These are phyloP conservation scores for Coregonus suidteri DNA, from an alignment of 2,797 vertebrate species.

Conservation along the genomic window DNA sequence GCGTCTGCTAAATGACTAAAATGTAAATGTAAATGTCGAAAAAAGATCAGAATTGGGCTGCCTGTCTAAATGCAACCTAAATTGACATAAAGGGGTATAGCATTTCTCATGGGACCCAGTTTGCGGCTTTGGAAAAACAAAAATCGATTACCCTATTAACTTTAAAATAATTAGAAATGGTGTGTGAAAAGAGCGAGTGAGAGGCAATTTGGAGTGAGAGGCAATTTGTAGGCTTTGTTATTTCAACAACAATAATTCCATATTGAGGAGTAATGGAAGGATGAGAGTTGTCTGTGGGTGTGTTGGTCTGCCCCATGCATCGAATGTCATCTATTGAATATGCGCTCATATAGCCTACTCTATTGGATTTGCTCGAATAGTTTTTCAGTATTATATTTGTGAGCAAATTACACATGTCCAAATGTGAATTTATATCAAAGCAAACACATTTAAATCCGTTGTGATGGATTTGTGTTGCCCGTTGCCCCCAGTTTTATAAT, in stretches of 20 bases:
- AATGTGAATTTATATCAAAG: not conserved
- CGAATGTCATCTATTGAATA: slow-evolving; percentile 56
- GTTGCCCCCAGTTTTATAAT: slow-evolving; percentile 21
- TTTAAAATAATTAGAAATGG: slow-evolving; percentile 71
- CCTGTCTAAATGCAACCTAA: slow-evolving; percentile 27
- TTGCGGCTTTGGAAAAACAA: slow-evolving; percentile 19
- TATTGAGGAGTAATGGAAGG: slow-evolving; percentile 53
- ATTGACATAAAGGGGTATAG: slow-evolving; percentile 54
- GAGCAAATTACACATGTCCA: slow-evolving; percentile 48
- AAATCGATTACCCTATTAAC: slow-evolving; percentile 68
- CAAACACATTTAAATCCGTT: not conserved
- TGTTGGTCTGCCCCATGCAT: slow-evolving; percentile 56
- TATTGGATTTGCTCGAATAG: slow-evolving; percentile 2
- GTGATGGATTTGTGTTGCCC: slow-evolving; percentile 15
- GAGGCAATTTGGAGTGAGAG: not conserved
- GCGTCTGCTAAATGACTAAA: no score
- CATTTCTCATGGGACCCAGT: slow-evolving; percentile 49
- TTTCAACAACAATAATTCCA: slow-evolving; percentile 59
- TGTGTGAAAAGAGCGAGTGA: slow-evolving; percentile 44
- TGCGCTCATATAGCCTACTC: not conserved
- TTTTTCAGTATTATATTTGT: slow-evolving; percentile 49
- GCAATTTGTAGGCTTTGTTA: slow-evolving; percentile 62
- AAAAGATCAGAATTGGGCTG: no score
- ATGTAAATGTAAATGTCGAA: no score
- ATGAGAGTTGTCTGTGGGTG: slow-evolving; percentile 60